These are phyloP conservation scores for Myripristis jacobus DNA, from an alignment of 2,797 vertebrate genomes.

Conservation along the genomic window DNA sequence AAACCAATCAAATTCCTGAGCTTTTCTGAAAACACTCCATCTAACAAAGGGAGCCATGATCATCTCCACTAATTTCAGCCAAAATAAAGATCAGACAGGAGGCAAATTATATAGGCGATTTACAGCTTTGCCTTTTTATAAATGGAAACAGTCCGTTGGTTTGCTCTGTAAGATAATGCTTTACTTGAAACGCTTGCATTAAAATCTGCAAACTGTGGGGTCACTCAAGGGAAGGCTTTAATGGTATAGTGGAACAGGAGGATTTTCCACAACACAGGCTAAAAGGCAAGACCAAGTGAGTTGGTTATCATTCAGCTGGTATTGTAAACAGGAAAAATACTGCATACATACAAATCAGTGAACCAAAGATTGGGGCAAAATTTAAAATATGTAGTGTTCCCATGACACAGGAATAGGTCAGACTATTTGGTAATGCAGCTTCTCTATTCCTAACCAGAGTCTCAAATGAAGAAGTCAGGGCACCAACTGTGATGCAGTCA, in stretches of 20 bases:
- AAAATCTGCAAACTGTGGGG: no score
- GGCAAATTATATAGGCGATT: no score
- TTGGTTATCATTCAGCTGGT: slow-evolving; percentile 4
- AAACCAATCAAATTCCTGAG: no score
- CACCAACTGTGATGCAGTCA: slow-evolving; percentile 21
- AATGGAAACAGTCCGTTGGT: no score
- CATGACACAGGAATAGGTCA: slow-evolving; percentile 14
- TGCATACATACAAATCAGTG: neutral
- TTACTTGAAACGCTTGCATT: no score
- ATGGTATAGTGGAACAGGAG: no score
- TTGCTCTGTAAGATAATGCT: no score
- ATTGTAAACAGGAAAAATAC: slow-evolving; percentile 10
- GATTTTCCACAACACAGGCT: no score
- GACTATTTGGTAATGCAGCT: slow-evolving; percentile 15
- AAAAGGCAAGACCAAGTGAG: neutral
- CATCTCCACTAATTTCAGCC: neutral
- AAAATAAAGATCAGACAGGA: neutral
- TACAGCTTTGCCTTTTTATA: no score
- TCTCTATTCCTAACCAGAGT: slow-evolving; percentile 1
- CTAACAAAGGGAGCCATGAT: no score
- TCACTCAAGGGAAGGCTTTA: no score
- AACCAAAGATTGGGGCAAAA: slow-evolving; percentile 14
- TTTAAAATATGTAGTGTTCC: slow-evolving; percentile 10
- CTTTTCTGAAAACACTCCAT: no score
- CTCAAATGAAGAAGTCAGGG: slow-evolving; percentile 19